Evolutionary conservation across 2,113 vertebrate species (phyloP).

Genomic region (Phainopepla nitens): DNA sequence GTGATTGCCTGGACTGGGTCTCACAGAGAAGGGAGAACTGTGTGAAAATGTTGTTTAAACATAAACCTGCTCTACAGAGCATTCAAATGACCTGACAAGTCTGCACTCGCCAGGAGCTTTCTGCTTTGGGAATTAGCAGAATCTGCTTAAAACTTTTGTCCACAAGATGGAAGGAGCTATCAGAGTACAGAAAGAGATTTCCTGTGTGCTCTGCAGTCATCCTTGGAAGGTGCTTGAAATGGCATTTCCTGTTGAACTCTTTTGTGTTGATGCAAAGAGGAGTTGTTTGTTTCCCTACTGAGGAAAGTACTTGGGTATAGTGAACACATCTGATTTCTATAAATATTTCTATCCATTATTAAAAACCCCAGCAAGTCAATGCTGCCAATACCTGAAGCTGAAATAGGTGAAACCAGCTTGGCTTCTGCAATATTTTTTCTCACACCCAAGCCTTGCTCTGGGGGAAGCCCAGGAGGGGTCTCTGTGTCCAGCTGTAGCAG

Average conservation of each 20-base stretch:
- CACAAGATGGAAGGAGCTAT: not conserved
- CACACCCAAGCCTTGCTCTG: not conserved
- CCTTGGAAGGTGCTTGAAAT: not conserved
- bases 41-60: not conserved
- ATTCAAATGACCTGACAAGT: not conserved
- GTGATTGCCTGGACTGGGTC: not conserved
- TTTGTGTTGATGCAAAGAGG: not conserved
- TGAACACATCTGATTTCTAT: not conserved
- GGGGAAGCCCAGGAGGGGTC: not conserved
- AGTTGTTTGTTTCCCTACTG: not conserved
- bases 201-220: not conserved
- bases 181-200: not conserved
- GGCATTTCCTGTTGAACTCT: not conserved
- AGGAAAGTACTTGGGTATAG: not conserved
- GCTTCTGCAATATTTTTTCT: not conserved
- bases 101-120: not conserved
- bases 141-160: not conserved
- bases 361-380: not conserved
- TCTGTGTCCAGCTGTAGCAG: not conserved
- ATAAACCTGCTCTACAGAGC: slow-evolving; percentile 4
- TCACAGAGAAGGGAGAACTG: not conserved
- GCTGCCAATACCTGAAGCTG: not conserved
- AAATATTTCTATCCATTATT: not conserved
- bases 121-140: not conserved
- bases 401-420: not conserved